These are phyloP conservation scores for Smittia sp. DNA, from an alignment of 2,888 invertebrate species.

Conservation along the genomic window DNA sequence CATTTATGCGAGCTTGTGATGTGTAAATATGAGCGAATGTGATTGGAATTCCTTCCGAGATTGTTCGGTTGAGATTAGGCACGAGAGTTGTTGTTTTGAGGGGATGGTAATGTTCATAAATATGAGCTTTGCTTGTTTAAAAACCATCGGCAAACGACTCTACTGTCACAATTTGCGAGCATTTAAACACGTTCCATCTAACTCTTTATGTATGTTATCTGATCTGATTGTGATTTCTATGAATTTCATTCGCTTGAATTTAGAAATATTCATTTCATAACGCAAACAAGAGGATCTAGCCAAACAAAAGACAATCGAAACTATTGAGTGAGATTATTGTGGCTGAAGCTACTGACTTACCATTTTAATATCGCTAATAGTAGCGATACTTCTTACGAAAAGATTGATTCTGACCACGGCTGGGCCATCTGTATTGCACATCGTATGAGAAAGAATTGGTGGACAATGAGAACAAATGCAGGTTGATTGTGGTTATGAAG, in stretches of 20 bases:
- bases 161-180: neutral
- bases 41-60: constrained; percentile 34
- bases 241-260: constrained; percentile 16
- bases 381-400: constrained; percentile 96
- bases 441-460: constrained; percentile 3
- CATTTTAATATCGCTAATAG: constrained; percentile 99
- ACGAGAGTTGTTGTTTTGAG: neutral
- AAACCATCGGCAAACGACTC: neutral
- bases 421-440: constrained; percentile 77
- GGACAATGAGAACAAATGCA: constrained; percentile 6
- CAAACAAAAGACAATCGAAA: constrained; percentile 5
- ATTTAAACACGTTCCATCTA: constrained; percentile 1
- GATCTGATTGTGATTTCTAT: neutral
- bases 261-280: neutral
- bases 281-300: constrained; percentile 17
- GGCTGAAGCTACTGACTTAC: constrained; percentile 66
- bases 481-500: neutral
- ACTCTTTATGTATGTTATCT: neutral
- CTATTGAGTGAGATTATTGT: constrained; percentile 28
- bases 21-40: constrained; percentile 38
- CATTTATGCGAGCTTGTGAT: constrained; percentile 29
- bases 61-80: neutral
- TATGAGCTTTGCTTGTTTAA: neutral
- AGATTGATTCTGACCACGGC: constrained; percentile 96
- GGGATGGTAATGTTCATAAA: too few relatives aligned